Base-by-base conservation (phyloP, 2,797 vertebrate genomes). In the Petrocephalus schoutedeni region DNA sequence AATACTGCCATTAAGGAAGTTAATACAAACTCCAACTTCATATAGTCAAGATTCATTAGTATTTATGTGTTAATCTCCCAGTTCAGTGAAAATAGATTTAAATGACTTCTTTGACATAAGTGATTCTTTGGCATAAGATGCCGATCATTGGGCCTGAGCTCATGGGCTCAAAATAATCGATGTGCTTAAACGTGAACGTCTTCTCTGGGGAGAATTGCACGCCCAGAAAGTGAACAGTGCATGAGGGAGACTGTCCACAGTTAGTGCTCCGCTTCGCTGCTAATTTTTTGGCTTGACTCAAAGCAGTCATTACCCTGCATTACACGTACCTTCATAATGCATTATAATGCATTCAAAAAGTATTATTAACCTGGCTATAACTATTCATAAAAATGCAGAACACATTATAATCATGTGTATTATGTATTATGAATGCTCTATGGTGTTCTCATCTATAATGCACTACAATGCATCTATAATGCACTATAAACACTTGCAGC, bases 1-100 rank as follows among this genome's bases (percentile, higher is more conserved):
- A 80, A 86, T 80, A 59, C 53, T 80, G 41, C 57, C 57, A 85
- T 85, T 82, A 45, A 83, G 32, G 61, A 32, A 14, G 57, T 59
- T 82, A 41, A 57, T 21, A 59, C 8, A 67, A 71, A 85, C 23
- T 59, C 28, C 16, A 88, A 67, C 82, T 49, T 83, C 59, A 86
- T 74, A n/a, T 59, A 88, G 57, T 85, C 58, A 21, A 59, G 28
- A 86, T 85, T 88, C 84, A 86, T 88, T 56, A 85, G 36, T 71
- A 71, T 85, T 57, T 54, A 85, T 85, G 87, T 74, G 83, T 71
- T 88, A 56, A 74, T 85, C 9, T 86, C 9, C 19, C 23, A 84
- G 23, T 36, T 54, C 28, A 57, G 10, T 58, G 23, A n/a, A 10
- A 80, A 85, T 36, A 12, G 45, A 57, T 85, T 41, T 23, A 19